Conservation (phyloP, 2,113 vertebrate species). For the Catharus bicknelli region DNA sequence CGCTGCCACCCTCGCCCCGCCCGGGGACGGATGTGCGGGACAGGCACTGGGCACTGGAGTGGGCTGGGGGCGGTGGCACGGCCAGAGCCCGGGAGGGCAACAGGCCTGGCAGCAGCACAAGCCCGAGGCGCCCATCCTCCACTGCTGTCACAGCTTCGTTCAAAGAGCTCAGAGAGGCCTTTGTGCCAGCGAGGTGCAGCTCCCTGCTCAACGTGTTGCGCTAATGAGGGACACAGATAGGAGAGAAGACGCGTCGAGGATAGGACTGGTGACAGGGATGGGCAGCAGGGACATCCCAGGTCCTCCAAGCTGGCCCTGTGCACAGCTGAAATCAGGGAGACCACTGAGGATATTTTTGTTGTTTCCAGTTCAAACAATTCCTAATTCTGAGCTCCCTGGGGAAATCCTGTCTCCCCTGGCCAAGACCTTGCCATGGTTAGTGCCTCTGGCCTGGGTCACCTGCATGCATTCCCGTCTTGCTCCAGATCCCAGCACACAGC, state of each 20-base stretch:
- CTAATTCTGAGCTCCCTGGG: rapidly evolving
- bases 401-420: neutral
- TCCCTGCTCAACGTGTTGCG: neutral
- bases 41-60: rapidly evolving
- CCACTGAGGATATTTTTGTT: neutral
- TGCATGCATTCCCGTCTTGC: neutral
- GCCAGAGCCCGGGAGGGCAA: rapidly evolving
- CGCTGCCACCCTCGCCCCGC: neutral
- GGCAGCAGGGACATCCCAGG: neutral
- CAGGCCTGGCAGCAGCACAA: neutral
- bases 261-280: neutral
- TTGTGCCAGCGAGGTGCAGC: neutral
- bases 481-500: neutral
- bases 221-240: neutral
- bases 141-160: neutral
- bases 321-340: neutral
- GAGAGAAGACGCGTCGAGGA: neutral
- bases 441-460: neutral
- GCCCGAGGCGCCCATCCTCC: neutral
- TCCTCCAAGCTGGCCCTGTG: neutral
- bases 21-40: neutral
- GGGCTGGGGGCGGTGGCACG: rapidly evolving
- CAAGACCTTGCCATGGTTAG: rapidly evolving
- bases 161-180: neutral
- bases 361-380: neutral